A percentile compares a stretch with the other conserved stretches of the same genome.
These are phyloP conservation scores for Mormoops blainvillei DNA, from an alignment of 2,113 vertebrate genomes.

Conservation along the genomic window DNA sequence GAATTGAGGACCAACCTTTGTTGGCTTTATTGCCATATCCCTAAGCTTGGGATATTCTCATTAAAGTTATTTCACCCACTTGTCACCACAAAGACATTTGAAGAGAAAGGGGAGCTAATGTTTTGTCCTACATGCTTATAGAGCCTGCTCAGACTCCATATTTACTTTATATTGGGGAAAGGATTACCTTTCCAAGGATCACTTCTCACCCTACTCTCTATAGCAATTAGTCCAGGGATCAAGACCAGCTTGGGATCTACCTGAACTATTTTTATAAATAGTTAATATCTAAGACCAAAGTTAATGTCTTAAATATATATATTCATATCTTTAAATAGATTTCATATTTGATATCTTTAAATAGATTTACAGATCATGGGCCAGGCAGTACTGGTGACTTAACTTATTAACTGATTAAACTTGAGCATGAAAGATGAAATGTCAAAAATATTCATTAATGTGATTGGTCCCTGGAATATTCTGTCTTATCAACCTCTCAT, in stretches of 20 bases:
- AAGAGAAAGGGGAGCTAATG: neutral
- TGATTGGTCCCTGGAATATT: neutral
- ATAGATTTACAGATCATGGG: neutral
- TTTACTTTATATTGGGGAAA: neutral
- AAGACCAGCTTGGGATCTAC: neutral
- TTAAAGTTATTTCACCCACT: neutral
- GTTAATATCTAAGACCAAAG: neutral
- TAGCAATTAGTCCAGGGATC: neutral
- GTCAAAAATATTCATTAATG: neutral
- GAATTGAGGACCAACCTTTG: neutral
- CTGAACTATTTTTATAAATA: neutral
- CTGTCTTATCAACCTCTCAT: neutral
- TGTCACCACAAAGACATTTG: neutral
- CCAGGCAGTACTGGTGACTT: neutral
- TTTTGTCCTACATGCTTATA: neutral
- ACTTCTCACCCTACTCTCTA: neutral
- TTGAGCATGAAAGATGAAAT: neutral
- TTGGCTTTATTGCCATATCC: neutral
- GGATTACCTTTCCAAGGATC: neutral
- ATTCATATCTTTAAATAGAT: neutral
- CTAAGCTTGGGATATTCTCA: neutral
- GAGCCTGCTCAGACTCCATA: neutral
- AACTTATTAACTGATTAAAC: neutral
- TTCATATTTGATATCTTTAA: neutral
- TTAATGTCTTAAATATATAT: neutral